Percentiles rank a stretch among this genome's conserved stretches.
phyloP scores from a whole-genome alignment of 53 echinoderm and acorn worm genomes.

The Mesocentrotus franciscanus region DNA sequence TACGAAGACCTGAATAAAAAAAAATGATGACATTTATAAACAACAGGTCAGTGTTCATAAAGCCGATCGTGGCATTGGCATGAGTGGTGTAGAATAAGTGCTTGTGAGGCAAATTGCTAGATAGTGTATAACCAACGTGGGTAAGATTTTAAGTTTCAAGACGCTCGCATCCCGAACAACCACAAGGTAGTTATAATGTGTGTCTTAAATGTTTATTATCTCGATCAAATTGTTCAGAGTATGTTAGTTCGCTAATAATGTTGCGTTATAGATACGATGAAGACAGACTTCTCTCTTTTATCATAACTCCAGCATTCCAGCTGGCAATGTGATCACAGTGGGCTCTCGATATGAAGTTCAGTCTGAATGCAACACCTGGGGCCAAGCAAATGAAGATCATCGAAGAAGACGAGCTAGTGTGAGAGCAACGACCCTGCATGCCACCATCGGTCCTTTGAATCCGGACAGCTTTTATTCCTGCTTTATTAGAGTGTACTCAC shows the following conservation, averaged over 20 bases:
- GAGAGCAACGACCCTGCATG: background rate
- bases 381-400: background rate
- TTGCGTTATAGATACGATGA: too few species aligned
- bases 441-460: conserved; percentile 3
- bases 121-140: too few species aligned
- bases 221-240: background rate
- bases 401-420: background rate
- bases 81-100: too few species aligned
- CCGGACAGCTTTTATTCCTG: background rate
- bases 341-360: background rate
- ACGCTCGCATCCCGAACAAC: background rate
- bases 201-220: background rate
- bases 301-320: background rate
- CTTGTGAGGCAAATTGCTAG: too few species aligned
- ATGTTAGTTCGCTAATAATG: background rate
- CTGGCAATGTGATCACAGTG: conserved; percentile 7
- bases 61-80: too few species aligned
- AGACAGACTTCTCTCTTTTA: background rate
- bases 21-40: too few species aligned
- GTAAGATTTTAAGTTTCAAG: background rate
- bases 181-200: background rate
- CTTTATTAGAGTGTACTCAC: conserved; percentile 15
- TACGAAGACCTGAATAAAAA: too few species aligned
- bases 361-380: background rate
- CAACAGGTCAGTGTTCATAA: too few species aligned